A percentile compares a stretch with the other conserved stretches of the same genome.
Evolutionary conservation across 2,113 vertebrate genomes (phyloP).

Genomic region (Hippocampus comes): DNA sequence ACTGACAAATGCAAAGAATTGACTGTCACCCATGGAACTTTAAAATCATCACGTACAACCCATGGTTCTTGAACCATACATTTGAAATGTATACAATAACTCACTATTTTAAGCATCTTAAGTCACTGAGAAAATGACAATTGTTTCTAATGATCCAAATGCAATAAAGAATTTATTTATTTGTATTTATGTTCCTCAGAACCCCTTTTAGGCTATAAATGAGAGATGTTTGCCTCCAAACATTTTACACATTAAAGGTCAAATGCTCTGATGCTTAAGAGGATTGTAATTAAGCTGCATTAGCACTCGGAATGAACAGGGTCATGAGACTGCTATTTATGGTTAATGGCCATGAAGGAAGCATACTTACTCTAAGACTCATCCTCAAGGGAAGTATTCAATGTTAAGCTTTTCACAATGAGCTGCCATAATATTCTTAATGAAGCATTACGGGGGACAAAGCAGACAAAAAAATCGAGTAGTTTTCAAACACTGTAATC

Average conservation of each 20-base stretch:
- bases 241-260: conserved; percentile 41
- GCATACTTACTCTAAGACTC: conserved; percentile 51
- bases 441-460: conserved; percentile 42
- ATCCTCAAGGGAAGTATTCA: conserved; percentile 58
- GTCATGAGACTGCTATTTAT: conserved; percentile 68
- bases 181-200: conserved; percentile 5
- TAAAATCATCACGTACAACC: neutral
- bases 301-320: conserved; percentile 55
- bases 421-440: conserved; percentile 61
- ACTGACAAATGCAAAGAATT: neutral
- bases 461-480: conserved; percentile 30
- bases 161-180: conserved; percentile 9
- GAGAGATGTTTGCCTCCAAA: conserved; percentile 25
- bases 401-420: conserved; percentile 57
- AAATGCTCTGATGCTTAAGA: conserved; percentile 53
- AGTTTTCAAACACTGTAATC: conserved; percentile 34
- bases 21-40: neutral
- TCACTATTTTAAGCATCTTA: neutral
- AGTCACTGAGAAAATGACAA: conserved; percentile 1
- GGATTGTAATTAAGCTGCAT: conserved; percentile 70
- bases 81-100: neutral
- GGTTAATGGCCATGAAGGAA: conserved; percentile 62
- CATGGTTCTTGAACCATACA: neutral
- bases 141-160: conserved; percentile 5
- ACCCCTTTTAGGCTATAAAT: conserved; percentile 23